phyloP scores from a whole-genome alignment of 37 sponge, comb jelly and placozoan genomes.

The Cladorhizidae sp. region DNA sequence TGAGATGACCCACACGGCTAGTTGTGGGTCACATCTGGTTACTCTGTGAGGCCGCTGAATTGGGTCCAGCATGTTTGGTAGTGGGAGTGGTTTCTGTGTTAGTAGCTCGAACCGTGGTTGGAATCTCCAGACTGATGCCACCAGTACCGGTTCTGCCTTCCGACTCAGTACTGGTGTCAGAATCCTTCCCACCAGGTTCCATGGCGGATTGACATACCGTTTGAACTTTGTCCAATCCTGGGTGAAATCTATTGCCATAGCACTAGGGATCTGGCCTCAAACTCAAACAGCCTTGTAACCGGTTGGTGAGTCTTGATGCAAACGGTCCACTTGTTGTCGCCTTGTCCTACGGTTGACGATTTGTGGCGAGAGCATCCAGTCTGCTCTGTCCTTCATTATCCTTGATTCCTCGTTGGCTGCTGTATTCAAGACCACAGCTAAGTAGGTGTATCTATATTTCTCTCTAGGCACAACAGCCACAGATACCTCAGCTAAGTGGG shows the following conservation, averaged over 20 bases:
- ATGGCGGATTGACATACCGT: slow-evolving; percentile 47
- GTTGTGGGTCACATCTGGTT: slow-evolving; percentile 13
- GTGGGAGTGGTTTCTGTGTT: slow-evolving; percentile 22
- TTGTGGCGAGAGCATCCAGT: slow-evolving; percentile 34
- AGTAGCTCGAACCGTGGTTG: slow-evolving; percentile 53
- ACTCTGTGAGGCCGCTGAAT: slow-evolving; percentile 26
- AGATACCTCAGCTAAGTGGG: too few relatives aligned
- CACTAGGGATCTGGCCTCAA: slow-evolving; percentile 53
- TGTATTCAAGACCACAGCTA: slow-evolving; percentile 26
- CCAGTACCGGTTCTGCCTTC: slow-evolving; percentile 5
- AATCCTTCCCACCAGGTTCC: slow-evolving; percentile 28
- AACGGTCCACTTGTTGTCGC: slow-evolving; percentile 39
- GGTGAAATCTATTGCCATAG: slow-evolving; percentile 50
- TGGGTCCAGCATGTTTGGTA: neutral
- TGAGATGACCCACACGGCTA: too few relatives aligned
- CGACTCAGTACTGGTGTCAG: slow-evolving; percentile 14
- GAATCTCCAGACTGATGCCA: slow-evolving; percentile 47
- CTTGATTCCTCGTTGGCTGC: slow-evolving; percentile 44
- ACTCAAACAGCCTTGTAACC: slow-evolving; percentile 29
- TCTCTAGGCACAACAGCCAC: slow-evolving; percentile 58
- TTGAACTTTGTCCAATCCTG: slow-evolving; percentile 21
- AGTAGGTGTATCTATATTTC: slow-evolving; percentile 24
- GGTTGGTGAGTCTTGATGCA: slow-evolving; percentile 32
- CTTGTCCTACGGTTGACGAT: slow-evolving; percentile 14
- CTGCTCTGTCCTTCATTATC: slow-evolving; percentile 28